These are phyloP conservation scores for Lipophrys pholis DNA, from an alignment of 2,113 vertebrate genomes.

Conservation along the genomic window DNA sequence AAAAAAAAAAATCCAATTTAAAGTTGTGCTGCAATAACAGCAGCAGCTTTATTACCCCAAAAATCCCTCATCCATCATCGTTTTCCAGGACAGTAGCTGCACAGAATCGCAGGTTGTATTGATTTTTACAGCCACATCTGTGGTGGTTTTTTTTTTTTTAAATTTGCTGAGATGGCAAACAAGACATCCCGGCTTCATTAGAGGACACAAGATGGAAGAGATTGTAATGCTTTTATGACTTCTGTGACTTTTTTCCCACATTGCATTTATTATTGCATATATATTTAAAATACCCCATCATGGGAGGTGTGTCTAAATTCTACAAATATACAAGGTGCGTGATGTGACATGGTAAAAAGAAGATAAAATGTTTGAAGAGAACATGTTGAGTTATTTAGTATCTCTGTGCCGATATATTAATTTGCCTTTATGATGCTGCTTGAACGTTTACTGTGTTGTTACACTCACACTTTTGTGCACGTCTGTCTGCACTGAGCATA, in stretches of 20 bases:
- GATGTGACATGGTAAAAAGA: no score
- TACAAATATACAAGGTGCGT: no score
- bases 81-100: neutral
- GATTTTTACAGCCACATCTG: slow-evolving; percentile 23
- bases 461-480: no score
- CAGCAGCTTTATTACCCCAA: slow-evolving; percentile 17
- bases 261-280: slow-evolving; percentile 1
- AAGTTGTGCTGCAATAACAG: slow-evolving; percentile 6
- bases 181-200: slow-evolving; percentile 3
- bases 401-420: no score
- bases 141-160: no score
- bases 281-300: slow-evolving; percentile 14
- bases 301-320: neutral
- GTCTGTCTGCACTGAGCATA: no score
- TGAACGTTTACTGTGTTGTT: no score
- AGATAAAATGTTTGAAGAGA: no score
- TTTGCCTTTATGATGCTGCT: no score
- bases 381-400: no score
- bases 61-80: slow-evolving; percentile 25
- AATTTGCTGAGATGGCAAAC: slow-evolving; percentile 24
- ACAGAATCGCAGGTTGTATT: slow-evolving; percentile 21
- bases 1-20: slow-evolving; percentile 23
- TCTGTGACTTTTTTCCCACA: neutral
- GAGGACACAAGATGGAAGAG: neutral
- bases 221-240: slow-evolving; percentile 36